phyloP scores from a whole-genome alignment of 2,113 vertebrate genomes.

The Vanacampus margaritifer region DNA sequence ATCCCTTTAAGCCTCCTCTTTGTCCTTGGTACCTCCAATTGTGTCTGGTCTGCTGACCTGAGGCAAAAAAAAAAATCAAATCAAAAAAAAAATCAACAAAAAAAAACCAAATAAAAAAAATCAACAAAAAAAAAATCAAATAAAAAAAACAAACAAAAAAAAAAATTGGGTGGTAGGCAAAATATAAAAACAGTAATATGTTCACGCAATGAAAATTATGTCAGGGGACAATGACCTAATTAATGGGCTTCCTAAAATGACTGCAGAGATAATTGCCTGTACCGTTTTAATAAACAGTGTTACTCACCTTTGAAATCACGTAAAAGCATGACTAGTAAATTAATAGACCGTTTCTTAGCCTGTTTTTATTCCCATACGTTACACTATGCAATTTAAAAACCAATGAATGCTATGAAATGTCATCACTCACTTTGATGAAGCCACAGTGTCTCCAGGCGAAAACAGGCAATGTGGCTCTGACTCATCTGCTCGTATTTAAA shows the following conservation, averaged over 20 bases:
- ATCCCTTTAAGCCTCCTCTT: no score
- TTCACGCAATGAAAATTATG: not conserved
- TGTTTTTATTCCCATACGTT: not conserved
- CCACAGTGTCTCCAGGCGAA: not conserved
- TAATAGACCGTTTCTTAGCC: not conserved
- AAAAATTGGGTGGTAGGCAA: no score
- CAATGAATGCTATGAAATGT: not conserved
- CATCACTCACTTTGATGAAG: not conserved
- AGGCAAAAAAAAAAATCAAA: no score
- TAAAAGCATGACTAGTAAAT: not conserved
- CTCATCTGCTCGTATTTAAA: not conserved
- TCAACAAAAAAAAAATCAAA: no score
- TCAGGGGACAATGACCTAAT: not conserved
- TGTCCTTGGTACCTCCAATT: no score
- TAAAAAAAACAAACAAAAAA: no score
- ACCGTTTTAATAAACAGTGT: constrained; percentile 10
- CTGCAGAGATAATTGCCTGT: constrained; percentile 10
- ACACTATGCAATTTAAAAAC: constrained; percentile 3
- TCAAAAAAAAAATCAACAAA: no score
- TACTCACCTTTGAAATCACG: constrained; percentile 6
- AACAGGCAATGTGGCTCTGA: not conserved
- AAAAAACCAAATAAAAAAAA: no score
- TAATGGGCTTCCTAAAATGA: not conserved
- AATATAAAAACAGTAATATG: no score
- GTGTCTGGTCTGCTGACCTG: no score